Evolutionary conservation across 2,888 invertebrate genomes (phyloP).

Genomic region (Saturnia pavonia): DNA sequence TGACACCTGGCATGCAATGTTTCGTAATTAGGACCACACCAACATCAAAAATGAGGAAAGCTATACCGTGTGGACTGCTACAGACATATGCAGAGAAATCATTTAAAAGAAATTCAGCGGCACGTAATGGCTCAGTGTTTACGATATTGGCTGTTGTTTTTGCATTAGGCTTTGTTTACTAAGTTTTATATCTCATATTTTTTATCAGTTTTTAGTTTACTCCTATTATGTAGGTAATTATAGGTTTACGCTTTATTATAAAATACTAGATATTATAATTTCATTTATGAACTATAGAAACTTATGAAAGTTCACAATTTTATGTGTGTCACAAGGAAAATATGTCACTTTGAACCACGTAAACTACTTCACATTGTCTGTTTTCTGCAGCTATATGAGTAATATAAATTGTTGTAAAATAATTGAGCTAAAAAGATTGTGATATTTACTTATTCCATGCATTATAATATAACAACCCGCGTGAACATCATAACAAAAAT

Average conservation of each 20-base stretch:
- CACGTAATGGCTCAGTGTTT: slow-evolving; percentile 51
- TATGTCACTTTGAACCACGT: background rate
- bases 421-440: background rate
- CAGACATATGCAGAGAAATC: slow-evolving; percentile 68
- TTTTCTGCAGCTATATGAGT: background rate
- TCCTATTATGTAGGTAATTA: background rate
- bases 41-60: slow-evolving; percentile 53
- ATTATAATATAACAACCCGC: background rate
- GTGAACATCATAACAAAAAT: background rate
- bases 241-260: background rate
- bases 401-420: background rate
- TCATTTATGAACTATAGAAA: background rate
- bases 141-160: slow-evolving; percentile 49
- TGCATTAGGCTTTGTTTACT: slow-evolving; percentile 41
- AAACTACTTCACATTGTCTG: background rate
- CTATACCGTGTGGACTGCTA: slow-evolving; percentile 63
- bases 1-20: slow-evolving; percentile 70
- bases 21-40: slow-evolving; percentile 59
- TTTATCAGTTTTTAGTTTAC: background rate
- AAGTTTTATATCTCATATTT: slow-evolving; percentile 17
- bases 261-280: background rate
- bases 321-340: background rate
- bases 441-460: background rate
- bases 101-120: slow-evolving; percentile 57
- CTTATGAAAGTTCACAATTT: background rate